A percentile compares a stretch with the other conserved stretches of the same genome.
phyloP scores from a whole-genome alignment of 2,888 invertebrate genomes.

The Lydus trimaculatus region DNA sequence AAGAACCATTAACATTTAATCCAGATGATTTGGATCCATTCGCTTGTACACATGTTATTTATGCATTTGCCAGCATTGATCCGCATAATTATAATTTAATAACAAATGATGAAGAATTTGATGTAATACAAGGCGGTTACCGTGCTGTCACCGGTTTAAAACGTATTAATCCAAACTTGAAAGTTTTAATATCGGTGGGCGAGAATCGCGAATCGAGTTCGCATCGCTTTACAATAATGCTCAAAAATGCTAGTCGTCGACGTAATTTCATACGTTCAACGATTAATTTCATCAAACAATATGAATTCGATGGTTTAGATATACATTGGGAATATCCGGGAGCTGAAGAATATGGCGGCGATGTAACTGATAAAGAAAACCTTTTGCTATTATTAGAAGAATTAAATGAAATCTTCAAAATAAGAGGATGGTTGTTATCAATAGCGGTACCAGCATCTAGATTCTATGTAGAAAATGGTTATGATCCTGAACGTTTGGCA shows the following conservation, averaged over 20 bases:
- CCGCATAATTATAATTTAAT: conserved; percentile 69
- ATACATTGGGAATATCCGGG: conserved; percentile 81
- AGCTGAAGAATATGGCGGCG: conserved; percentile 60
- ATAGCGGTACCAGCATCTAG: conserved; percentile 68
- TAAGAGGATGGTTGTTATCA: conserved; percentile 64
- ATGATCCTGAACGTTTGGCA: conserved; percentile 68
- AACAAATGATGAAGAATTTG: conserved; percentile 74
- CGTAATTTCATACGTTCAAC: conserved; percentile 71
- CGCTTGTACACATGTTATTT: conserved; percentile 77
- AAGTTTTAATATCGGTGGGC: conserved; percentile 77
- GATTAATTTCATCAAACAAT: conserved; percentile 68
- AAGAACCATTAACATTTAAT: conserved; percentile 71
- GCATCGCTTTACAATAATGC: conserved; percentile 70
- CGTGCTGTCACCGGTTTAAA: conserved; percentile 74
- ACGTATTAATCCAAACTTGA: conserved; percentile 70
- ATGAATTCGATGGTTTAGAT: conserved; percentile 83
- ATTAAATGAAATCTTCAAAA: conserved; percentile 67
- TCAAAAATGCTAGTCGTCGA: conserved; percentile 64
- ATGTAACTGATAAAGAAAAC: conserved; percentile 61
- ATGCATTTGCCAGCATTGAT: conserved; percentile 75
- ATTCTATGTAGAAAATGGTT: conserved; percentile 72
- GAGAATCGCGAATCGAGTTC: conserved; percentile 69
- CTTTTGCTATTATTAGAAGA: conserved; percentile 63
- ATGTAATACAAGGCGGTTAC: conserved; percentile 80
- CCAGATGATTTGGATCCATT: conserved; percentile 70